Conservation (phyloP, 2,888 invertebrate genomes). For the Vanessa cardui region DNA sequence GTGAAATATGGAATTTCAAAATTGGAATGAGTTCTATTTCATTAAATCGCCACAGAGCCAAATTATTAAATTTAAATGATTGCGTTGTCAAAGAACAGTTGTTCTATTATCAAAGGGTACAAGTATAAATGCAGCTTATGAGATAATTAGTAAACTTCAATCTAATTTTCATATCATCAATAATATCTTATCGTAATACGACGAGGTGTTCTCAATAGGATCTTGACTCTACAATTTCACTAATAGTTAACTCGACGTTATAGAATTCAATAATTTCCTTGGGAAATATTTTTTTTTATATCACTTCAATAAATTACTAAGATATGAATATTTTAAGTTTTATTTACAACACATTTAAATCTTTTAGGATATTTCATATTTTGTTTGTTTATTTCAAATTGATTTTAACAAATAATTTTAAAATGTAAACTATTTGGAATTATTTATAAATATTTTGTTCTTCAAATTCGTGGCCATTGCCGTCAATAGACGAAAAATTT, state of each 20-base stretch:
- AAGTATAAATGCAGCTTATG: constrained; percentile 27
- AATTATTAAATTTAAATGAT: too few relatives aligned
- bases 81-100: too few relatives aligned
- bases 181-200: constrained; percentile 38
- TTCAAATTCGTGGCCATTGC: constrained; percentile 25
- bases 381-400: constrained; percentile 30
- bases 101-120: neutral
- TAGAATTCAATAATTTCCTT: constrained; percentile 79
- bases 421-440: constrained; percentile 17
- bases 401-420: constrained; percentile 24
- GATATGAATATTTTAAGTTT: constrained; percentile 78
- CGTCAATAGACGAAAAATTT: constrained; percentile 44
- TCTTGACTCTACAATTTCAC: constrained; percentile 61
- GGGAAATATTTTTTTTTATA: constrained; percentile 73
- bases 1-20: too few relatives aligned
- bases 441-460: constrained; percentile 12
- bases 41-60: too few relatives aligned
- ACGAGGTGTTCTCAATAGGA: constrained; percentile 51
- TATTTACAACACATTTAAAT: constrained; percentile 62
- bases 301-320: constrained; percentile 77
- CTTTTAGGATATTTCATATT: constrained; percentile 38
- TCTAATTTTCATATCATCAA: constrained; percentile 33
- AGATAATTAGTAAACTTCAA: constrained; percentile 33
- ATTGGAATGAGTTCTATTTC: too few relatives aligned
- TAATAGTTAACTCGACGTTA: constrained; percentile 76